Percentiles rank a stretch among this genome's conserved stretches.
These are phyloP conservation scores for Athalia rosae DNA, from an alignment of 2,888 invertebrate genomes.

Conservation along the genomic window DNA sequence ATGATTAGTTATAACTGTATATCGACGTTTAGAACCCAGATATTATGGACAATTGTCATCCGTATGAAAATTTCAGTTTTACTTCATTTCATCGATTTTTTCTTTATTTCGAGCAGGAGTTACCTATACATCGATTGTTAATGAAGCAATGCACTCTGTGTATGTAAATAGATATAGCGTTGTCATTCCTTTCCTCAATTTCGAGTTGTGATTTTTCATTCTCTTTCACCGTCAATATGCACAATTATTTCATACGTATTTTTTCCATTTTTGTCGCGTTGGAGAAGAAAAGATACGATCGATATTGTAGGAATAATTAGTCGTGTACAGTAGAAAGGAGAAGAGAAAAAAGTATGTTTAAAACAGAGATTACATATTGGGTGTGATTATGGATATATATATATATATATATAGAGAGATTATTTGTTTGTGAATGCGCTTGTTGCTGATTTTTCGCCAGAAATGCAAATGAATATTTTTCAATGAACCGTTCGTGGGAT, in stretches of 20 bases:
- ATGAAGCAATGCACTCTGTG: background rate
- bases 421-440: conserved; percentile 29
- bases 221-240: background rate
- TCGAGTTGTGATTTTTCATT: too few relatives aligned
- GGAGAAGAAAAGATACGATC: background rate
- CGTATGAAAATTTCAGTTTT: background rate
- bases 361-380: background rate
- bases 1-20: too few relatives aligned
- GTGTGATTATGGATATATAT: background rate
- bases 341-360: background rate
- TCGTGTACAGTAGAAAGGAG: background rate
- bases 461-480: background rate
- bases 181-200: too few relatives aligned
- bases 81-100: background rate
- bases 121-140: background rate
- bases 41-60: background rate
- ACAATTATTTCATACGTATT: background rate
- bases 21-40: background rate
- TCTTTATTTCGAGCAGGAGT: background rate
- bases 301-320: background rate
- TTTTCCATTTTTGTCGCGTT: background rate
- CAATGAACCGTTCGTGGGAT: too few relatives aligned
- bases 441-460: conserved; percentile 26
- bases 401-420: background rate
- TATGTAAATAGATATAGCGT: too few relatives aligned